Evolutionary conservation across 2,888 invertebrate genomes (phyloP).

Genomic region (Hipparchia sbordonii): DNA sequence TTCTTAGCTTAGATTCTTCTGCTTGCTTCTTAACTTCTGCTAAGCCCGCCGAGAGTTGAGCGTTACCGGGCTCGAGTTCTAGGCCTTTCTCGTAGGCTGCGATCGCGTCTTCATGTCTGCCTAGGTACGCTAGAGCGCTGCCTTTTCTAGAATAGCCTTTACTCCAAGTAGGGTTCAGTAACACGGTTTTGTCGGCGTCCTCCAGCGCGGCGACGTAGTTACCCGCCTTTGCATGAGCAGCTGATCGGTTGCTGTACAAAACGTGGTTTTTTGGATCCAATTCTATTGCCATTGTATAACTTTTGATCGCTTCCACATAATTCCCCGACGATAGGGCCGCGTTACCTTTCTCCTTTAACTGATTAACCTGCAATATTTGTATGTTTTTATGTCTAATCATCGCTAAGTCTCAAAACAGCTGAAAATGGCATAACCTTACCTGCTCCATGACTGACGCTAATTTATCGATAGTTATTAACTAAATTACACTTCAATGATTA

Average conservation of each 20-base stretch:
- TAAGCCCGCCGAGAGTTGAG: slow-evolving; percentile 86
- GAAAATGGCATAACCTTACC: slow-evolving; percentile 73
- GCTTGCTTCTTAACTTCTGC: slow-evolving; percentile 81
- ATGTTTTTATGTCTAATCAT: slow-evolving; percentile 34
- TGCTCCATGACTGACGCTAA: slow-evolving; percentile 64
- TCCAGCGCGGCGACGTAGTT: slow-evolving; percentile 89
- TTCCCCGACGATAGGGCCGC: slow-evolving; percentile 90
- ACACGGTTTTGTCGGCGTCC: slow-evolving; percentile 93
- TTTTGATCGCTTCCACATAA: slow-evolving; percentile 89
- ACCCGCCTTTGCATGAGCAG: slow-evolving; percentile 92
- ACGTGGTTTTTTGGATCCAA: slow-evolving; percentile 93
- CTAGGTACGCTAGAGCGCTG: slow-evolving; percentile 90
- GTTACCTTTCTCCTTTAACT: slow-evolving; percentile 94
- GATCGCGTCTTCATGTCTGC: slow-evolving; percentile 88
- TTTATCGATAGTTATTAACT: slow-evolving; percentile 32
- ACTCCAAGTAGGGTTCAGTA: slow-evolving; percentile 92
- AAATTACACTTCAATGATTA: background rate
- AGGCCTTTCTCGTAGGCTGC: slow-evolving; percentile 88
- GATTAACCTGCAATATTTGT: slow-evolving; percentile 85
- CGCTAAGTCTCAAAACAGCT: slow-evolving; percentile 42
- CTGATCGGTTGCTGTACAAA: slow-evolving; percentile 95
- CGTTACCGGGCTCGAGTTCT: slow-evolving; percentile 87
- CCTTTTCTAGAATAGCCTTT: slow-evolving; percentile 96
- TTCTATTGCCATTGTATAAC: slow-evolving; percentile 91
- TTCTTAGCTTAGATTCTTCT: slow-evolving; percentile 50